Conservation (phyloP, 1,140 invertebrate genomes). For the Lithobius niger region DNA sequence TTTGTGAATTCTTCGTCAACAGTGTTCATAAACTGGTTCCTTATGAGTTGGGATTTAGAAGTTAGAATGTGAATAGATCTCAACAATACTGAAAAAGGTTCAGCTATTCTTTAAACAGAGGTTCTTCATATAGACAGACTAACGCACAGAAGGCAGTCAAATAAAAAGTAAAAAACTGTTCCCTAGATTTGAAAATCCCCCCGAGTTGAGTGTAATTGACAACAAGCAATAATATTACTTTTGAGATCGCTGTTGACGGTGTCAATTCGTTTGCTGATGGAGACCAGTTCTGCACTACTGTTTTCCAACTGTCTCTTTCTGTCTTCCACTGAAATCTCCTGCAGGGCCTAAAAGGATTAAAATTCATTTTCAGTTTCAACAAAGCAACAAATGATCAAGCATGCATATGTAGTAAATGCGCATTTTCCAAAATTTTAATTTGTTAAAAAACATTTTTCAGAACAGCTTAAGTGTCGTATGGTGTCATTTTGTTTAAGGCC, state of each 20-base stretch:
- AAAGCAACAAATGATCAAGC: background rate
- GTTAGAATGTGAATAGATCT: too few relatives aligned
- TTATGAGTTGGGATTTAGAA: too few relatives aligned
- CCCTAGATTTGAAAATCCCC: background rate
- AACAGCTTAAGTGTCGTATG: too few relatives aligned
- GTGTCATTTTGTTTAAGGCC: too few relatives aligned
- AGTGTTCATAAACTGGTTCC: too few relatives aligned
- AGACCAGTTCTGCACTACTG: slow-evolving; percentile 60
- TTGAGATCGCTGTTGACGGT: slow-evolving; percentile 68
- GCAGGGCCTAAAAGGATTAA: slow-evolving; percentile 52
- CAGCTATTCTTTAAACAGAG: too few relatives aligned
- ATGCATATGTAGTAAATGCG: background rate
- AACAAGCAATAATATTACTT: too few relatives aligned
- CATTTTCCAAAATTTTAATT: background rate
- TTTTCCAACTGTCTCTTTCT: slow-evolving; percentile 72
- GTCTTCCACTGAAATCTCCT: slow-evolving; percentile 91
- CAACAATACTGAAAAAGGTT: too few relatives aligned
- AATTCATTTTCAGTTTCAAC: background rate
- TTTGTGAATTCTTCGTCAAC: too few relatives aligned
- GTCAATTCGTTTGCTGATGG: slow-evolving; percentile 54
- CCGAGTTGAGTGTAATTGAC: background rate
- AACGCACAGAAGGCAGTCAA: too few relatives aligned
- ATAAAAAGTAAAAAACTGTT: slow-evolving; percentile 9
- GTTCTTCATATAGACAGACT: too few relatives aligned
- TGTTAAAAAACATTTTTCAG: background rate